Conservation (phyloP, 1,140 invertebrate species). For the Geopemphigus sp. region DNA sequence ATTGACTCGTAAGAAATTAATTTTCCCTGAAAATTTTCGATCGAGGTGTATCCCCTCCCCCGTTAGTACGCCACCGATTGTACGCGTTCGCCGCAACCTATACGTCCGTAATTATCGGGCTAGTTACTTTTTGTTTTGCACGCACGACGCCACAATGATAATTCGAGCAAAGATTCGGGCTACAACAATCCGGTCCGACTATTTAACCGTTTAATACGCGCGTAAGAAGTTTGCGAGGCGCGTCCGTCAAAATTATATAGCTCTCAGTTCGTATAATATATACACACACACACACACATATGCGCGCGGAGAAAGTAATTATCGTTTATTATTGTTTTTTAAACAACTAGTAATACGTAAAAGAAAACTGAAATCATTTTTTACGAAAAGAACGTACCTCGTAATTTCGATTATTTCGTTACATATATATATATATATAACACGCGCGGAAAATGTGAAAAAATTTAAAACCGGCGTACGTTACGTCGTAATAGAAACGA, state of each 20-base stretch:
- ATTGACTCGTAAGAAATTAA: too few species aligned
- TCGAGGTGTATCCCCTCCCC: too few species aligned
- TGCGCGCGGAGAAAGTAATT: background rate
- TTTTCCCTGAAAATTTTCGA: too few species aligned
- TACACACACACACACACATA: background rate
- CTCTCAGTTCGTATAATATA: background rate
- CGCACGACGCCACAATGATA: slow-evolving; percentile 4
- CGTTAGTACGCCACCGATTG: too few species aligned
- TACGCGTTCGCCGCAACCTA: background rate
- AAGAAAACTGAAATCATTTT: background rate
- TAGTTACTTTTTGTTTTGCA: background rate
- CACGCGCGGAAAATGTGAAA: too few species aligned
- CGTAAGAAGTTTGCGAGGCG: background rate
- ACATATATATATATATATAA: too few species aligned
- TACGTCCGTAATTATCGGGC: background rate
- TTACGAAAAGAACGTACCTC: background rate
- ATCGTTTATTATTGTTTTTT: slow-evolving; percentile 5
- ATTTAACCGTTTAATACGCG: too few species aligned
- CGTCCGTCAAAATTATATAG: slow-evolving; percentile 9
- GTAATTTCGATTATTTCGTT: too few species aligned
- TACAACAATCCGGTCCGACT: background rate
- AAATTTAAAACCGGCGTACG: too few species aligned
- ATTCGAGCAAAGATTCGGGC: background rate
- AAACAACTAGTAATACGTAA: background rate
- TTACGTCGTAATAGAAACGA: too few species aligned